A percentile compares a stretch with the other conserved stretches of the same genome.
Evolutionary conservation across 2,113 vertebrate genomes (phyloP).

Genomic region (Microcebus tavaratra): DNA sequence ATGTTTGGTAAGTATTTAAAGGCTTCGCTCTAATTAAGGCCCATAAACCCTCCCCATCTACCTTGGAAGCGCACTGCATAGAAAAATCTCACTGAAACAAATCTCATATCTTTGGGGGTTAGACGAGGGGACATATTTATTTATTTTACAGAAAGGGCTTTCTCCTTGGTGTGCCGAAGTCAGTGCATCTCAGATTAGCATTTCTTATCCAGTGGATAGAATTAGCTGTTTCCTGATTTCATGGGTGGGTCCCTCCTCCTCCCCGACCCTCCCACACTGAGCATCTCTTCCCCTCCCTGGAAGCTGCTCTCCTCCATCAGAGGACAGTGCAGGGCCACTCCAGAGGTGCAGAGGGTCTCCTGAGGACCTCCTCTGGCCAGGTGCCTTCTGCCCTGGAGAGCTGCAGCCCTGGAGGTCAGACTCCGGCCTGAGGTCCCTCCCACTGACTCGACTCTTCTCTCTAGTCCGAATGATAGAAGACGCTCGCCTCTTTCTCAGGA

Average conservation of each 20-base stretch:
- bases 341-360: not conserved
- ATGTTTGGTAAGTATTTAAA: not conserved
- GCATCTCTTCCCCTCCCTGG: not conserved
- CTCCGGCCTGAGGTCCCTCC: too few species aligned
- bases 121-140: not conserved
- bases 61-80: not conserved
- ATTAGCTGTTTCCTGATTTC: not conserved
- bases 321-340: too few species aligned
- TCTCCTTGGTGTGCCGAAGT: not conserved
- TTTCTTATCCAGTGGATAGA: not conserved
- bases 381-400: not conserved
- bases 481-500: constrained; percentile 85
- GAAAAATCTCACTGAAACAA: not conserved
- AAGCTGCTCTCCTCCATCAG: not conserved
- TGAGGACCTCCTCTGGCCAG: not conserved
- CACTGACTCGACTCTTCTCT: not conserved
- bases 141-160: not conserved
- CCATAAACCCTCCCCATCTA: too few species aligned
- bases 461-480: not conserved
- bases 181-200: not conserved
- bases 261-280: not conserved
- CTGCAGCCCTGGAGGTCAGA: accelerated
- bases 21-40: not conserved
- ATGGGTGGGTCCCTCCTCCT: accelerated
- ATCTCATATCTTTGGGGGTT: not conserved